Base-by-base conservation (phyloP, 2,888 invertebrate genomes). In the Epistrophella euchroma region DNA sequence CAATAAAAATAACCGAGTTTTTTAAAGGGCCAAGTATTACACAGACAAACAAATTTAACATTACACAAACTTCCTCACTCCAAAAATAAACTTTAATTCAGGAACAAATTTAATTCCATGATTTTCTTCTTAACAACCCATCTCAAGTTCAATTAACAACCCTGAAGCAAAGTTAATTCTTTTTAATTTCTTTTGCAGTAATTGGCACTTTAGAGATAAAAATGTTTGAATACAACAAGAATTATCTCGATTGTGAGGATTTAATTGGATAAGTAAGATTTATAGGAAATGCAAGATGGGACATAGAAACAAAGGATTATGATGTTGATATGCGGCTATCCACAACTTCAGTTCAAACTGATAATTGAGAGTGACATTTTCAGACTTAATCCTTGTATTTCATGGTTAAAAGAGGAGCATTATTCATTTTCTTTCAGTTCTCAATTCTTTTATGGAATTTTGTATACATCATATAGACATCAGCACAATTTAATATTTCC, bases 141-240 rank as follows among this genome's bases (percentile, higher is more conserved):
- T 9, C 37, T 43, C 15, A 62, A 62, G 9, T 6, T 62, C 22
- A 62, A 43, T 43, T 43, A 40, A n/a, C n/a, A 62, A 62, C 22
- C 64, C 45, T 32, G 32, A 32, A 47, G 64, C 25, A 25, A 47
- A 25, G 66, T 47, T 47, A 32, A 45, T 47, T 66, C 19, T 66
- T 66, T 32, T 43, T 47, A 47, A 66, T 47, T 45, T 66, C 13
- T 11, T 37, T 45, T 19, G 47, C 47, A 66, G 32, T 32, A 66
- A 47, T 66, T 66, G 47, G 45, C 66, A 66, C 32, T 66, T 32
- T 32, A 47, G 32, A 66, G 32, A 66, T 47, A 47, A 35, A 35
- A 66, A 32, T 35, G 40, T 28, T 25, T 15, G 13, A 19, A 60
- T 15, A 40, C 40, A 60, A 62, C 43, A n/a, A 15, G 10, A 43